Base-by-base conservation (phyloP, 2,888 invertebrate genomes). In the Tipula confusa region DNA sequence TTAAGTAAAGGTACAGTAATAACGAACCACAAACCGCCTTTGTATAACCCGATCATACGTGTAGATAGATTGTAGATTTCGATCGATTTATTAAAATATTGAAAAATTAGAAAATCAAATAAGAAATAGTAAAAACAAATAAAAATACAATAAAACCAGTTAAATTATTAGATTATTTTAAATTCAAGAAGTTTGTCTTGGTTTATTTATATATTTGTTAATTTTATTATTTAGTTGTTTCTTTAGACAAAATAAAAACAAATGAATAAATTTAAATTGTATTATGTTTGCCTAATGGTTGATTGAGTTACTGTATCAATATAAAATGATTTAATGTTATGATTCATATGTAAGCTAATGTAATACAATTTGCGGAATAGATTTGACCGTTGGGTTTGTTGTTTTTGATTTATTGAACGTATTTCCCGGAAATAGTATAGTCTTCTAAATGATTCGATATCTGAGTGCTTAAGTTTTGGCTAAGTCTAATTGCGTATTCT, bases 91-190 rank as follows among this genome's bases (percentile, higher is more conserved):
- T 64, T 64, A 64, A 64, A 64, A 24, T 24, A 64, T 64, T 64
- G 64, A 64, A 64, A 64, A 24, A 64, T 64, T 64, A 64, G 64
- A 64, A 64, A 64, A 64, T 64, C 24, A 43, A 43, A n/a, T 43
- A 43, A 43, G 13, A n/a, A n/a, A n/a, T n/a, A n/a, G n/a, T n/a
- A n/a, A n/a, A n/a, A n/a, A n/a, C n/a, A n/a, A 43, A 43, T 31
- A 31, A 43, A 43, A 4, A 43, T 64, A 64, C 18, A 64, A 2
- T 33, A 33, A n/a, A 64, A 64, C 64, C 64, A 64, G 64, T 64
- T 64, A 64, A 64, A 64, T 24, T 64, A 64, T 64, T 64, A 64
- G 64, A 64, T 64, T 64, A 64, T 64, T 64, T 64, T 24, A 64
- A 24, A 64, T 64, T 64, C 24, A 64, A 64, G 64, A 64, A 64